phyloP scores from a whole-genome alignment of 2,113 vertebrate species.

The Rhinogobius similis region DNA sequence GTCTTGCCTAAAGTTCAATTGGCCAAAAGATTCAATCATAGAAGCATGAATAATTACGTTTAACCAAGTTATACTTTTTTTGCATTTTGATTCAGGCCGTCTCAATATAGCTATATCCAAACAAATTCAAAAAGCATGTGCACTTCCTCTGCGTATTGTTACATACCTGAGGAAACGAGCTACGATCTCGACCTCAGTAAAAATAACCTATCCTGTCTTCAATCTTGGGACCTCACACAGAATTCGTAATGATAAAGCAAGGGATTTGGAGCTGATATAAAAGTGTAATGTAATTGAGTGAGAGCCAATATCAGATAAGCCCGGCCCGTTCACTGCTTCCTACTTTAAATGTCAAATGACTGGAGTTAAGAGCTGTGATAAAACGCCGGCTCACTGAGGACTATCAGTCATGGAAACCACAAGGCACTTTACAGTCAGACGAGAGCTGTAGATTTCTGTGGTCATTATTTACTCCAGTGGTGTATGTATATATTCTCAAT shows the following conservation, averaged over 20 bases:
- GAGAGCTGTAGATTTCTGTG: slow-evolving; percentile 21
- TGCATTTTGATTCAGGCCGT: too few species aligned
- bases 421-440: slow-evolving; percentile 20
- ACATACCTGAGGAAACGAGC: slow-evolving; percentile 38
- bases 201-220: slow-evolving; percentile 11
- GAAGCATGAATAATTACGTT: neutral
- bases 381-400: slow-evolving; percentile 10
- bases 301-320: slow-evolving; percentile 70
- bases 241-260: slow-evolving; percentile 45
- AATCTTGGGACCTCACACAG: slow-evolving; percentile 46
- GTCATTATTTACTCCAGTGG: slow-evolving; percentile 13
- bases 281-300: slow-evolving; percentile 65
- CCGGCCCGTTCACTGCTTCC: slow-evolving; percentile 40
- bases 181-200: slow-evolving; percentile 22
- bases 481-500: slow-evolving; percentile 57
- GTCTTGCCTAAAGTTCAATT: neutral
- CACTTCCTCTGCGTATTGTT: slow-evolving; percentile 7
- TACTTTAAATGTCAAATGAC: slow-evolving; percentile 49
- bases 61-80: neutral
- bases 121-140: neutral
- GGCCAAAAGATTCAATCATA: neutral
- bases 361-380: slow-evolving; percentile 39
- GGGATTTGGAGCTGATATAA: slow-evolving; percentile 67
- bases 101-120: neutral
- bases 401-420: slow-evolving; percentile 38